Evolutionary conservation across 2,113 vertebrate genomes (phyloP).

Genomic region (Daphoenositta chrysoptera): DNA sequence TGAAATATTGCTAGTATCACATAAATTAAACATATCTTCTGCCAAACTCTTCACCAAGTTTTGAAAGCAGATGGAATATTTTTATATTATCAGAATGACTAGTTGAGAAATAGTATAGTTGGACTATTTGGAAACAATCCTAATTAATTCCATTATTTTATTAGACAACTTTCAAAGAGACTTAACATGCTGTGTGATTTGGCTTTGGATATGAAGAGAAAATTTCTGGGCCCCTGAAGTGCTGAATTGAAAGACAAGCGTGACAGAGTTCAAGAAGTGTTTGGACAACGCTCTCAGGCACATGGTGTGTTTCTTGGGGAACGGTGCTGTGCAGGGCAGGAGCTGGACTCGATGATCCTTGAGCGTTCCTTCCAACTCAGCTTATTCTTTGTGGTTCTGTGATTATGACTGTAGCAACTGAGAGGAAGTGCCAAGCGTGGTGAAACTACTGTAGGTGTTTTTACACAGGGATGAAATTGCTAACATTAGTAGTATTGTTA

Average conservation of each 20-base stretch:
- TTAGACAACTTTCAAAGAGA: background rate
- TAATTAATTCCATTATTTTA: background rate
- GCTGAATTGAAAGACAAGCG: background rate
- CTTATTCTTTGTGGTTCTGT: background rate
- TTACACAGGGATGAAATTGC: background rate
- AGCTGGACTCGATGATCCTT: too few relatives aligned
- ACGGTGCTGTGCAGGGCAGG: fast-evolving
- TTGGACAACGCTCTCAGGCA: background rate
- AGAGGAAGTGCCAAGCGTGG: background rate
- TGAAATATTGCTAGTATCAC: background rate
- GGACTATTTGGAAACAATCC: background rate
- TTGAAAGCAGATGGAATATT: background rate
- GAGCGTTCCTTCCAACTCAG: background rate
- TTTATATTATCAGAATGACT: background rate
- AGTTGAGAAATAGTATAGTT: background rate
- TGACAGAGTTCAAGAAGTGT: background rate
- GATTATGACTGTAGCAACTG: background rate
- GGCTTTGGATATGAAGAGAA: background rate
- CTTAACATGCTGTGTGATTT: background rate
- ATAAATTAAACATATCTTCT: background rate
- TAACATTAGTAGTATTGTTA: background rate
- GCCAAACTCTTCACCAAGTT: background rate
- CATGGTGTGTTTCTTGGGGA: background rate
- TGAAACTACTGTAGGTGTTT: background rate
- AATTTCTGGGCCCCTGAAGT: background rate